These are phyloP conservation scores for Leptinotarsa texana DNA, from an alignment of 1,140 invertebrate genomes.

Conservation along the genomic window DNA sequence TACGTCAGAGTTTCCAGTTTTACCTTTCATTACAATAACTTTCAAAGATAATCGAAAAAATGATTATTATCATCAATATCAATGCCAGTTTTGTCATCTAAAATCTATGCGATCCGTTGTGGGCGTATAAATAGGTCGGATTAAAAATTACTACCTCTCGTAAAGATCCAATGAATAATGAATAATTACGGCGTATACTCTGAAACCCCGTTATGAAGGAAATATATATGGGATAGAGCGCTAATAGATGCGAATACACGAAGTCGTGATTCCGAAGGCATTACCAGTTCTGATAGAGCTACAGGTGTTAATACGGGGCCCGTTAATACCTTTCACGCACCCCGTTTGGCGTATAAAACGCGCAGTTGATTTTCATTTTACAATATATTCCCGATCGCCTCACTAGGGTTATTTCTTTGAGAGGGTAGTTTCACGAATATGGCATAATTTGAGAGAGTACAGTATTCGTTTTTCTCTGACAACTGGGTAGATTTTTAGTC, in stretches of 20 bases:
- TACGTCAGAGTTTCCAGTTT: no score
- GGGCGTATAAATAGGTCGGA: neutral
- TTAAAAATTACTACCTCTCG: neutral
- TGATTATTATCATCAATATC: no score
- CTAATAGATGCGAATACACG: slow-evolving; percentile 23
- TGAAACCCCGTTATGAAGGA: neutral
- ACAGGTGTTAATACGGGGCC: slow-evolving; percentile 13
- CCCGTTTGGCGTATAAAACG: slow-evolving; percentile 14
- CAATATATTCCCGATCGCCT: neutral
- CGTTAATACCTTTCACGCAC: slow-evolving; percentile 13
- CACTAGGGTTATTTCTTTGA: neutral
- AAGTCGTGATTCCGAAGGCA: slow-evolving; percentile 6
- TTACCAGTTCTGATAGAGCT: slow-evolving; percentile 13
- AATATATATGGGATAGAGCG: neutral
- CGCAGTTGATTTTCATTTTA: slow-evolving; percentile 14
- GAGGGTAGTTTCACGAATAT: neutral
- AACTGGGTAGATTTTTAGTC: no score
- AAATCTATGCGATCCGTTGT: no score
- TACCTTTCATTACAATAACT: no score
- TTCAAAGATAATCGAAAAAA: no score
- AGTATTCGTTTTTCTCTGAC: no score
- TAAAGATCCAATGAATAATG: neutral
- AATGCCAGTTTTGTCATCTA: no score
- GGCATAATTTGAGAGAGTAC: neutral
- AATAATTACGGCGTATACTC: slow-evolving; percentile 5